phyloP scores from a whole-genome alignment of 2,888 invertebrate genomes.

The Cheilosia pagana region DNA sequence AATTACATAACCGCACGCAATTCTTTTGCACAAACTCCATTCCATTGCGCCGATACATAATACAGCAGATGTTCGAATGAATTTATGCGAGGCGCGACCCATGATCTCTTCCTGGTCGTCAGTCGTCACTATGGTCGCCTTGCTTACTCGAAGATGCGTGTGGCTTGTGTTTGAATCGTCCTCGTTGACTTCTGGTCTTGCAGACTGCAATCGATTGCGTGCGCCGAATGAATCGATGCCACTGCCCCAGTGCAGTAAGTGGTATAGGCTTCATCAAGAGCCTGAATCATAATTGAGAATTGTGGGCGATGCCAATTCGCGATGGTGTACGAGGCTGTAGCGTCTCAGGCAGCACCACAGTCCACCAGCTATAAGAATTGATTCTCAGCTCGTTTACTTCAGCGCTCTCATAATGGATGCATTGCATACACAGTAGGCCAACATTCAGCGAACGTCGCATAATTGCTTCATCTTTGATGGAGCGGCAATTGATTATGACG shows the following conservation, averaged over 20 bases:
- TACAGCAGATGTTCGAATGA: constrained; percentile 58
- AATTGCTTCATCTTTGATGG: constrained; percentile 59
- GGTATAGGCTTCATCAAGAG: constrained; percentile 38
- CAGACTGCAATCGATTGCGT: constrained; percentile 45
- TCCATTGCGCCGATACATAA: constrained; percentile 5
- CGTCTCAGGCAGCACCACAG: neutral
- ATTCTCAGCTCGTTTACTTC: constrained; percentile 5
- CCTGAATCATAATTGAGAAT: constrained; percentile 35
- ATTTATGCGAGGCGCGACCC: constrained; percentile 69
- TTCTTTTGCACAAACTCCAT: constrained; percentile 45
- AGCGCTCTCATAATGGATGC: constrained; percentile 20
- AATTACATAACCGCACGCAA: constrained; percentile 69
- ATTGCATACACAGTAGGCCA: constrained; percentile 40
- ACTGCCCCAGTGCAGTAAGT: constrained; percentile 18
- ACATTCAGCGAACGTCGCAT: constrained; percentile 39
- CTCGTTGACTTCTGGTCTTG: constrained; percentile 68
- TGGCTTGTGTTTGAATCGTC: constrained; percentile 37
- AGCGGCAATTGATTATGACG: constrained; percentile 65
- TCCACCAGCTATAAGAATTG: neutral
- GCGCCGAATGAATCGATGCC: constrained; percentile 55
- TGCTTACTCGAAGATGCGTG: constrained; percentile 31
- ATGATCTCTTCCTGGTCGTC: constrained; percentile 73
- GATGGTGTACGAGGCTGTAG: neutral
- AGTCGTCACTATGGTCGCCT: constrained; percentile 16
- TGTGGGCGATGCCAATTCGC: constrained; percentile 32